Evolutionary conservation across 2,797 vertebrate species (phyloP).

Genomic region (Poeciliopsis turneri): DNA sequence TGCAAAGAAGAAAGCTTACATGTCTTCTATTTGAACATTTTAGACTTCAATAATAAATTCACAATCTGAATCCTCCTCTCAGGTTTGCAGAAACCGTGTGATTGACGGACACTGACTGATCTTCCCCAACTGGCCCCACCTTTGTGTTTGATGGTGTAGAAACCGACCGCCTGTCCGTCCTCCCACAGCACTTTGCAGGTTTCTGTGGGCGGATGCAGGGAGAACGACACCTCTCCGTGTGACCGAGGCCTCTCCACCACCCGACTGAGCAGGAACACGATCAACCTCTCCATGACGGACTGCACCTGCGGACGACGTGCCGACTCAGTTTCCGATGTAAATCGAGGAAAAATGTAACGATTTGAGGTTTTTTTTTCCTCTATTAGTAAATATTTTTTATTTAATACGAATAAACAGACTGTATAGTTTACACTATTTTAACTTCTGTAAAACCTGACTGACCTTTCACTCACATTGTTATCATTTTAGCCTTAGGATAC

Average conservation of each 20-base stretch:
- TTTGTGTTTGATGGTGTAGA: conserved; percentile 91
- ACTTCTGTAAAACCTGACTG: not conserved
- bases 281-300: conserved; percentile 87
- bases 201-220: conserved; percentile 84
- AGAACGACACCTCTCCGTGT: conserved; percentile 78
- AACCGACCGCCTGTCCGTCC: conserved; percentile 85
- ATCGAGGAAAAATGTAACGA: not conserved
- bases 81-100: not conserved
- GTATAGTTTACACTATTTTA: not conserved
- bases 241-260: conserved; percentile 80
- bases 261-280: conserved; percentile 91
- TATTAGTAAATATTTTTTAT: not conserved
- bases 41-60: too few species aligned
- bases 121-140: conserved; percentile 58
- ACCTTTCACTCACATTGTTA: not conserved
- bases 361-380: too few species aligned
- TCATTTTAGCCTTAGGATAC: not conserved
- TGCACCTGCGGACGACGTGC: conserved; percentile 79
- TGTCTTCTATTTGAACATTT: not conserved
- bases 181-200: conserved; percentile 90
- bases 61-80: not conserved
- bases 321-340: not conserved
- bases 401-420: not conserved
- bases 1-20: not conserved
- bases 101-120: not conserved